phyloP scores from a whole-genome alignment of 2,797 vertebrate genomes.

The Acanthis flammea region DNA sequence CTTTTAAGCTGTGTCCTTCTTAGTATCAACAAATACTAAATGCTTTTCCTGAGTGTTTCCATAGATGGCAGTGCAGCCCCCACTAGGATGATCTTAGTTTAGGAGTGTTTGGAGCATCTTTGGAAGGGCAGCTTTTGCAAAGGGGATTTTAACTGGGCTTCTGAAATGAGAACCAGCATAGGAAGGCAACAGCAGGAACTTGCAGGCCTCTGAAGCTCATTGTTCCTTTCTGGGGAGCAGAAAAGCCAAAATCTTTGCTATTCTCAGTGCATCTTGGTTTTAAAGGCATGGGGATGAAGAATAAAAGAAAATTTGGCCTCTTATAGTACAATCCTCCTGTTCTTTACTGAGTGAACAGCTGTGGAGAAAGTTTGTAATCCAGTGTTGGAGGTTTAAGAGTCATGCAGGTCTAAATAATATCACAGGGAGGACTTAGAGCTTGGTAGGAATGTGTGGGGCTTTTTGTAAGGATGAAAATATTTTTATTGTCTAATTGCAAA shows the following conservation, averaged over 20 bases:
- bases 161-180: not conserved
- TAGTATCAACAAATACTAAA: not conserved
- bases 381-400: not conserved
- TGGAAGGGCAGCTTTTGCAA: not conserved
- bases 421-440: not conserved
- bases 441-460: not conserved
- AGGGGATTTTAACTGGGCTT: not conserved
- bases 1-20: not conserved
- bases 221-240: not conserved
- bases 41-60: not conserved
- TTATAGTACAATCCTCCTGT: not conserved
- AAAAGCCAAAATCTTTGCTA: not conserved
- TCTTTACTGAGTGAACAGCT: not conserved
- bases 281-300: accelerated
- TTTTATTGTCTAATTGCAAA: not conserved
- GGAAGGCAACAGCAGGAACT: not conserved
- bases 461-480: not conserved
- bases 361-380: not conserved
- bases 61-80: not conserved
- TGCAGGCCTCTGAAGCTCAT: not conserved
- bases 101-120: not conserved
- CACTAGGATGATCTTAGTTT: not conserved
- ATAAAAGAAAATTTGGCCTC: not conserved
- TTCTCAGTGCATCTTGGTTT: not conserved
- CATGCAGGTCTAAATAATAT: not conserved